These are phyloP conservation scores for Uria lomvia DNA, from an alignment of 2,113 vertebrate genomes.

Conservation along the genomic window DNA sequence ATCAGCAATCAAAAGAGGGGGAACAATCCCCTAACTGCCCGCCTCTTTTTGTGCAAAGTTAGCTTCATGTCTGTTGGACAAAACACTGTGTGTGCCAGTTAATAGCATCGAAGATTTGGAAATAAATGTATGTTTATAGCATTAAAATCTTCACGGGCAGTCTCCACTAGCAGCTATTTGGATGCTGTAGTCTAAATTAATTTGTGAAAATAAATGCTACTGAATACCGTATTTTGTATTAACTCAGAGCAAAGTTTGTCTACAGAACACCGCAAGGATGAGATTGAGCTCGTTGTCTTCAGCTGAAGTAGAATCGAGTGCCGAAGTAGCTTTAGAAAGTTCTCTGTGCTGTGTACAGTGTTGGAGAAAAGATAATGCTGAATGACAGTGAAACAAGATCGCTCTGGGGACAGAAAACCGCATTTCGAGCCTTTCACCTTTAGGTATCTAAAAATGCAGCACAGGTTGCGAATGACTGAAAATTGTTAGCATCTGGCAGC, in stretches of 20 bases:
- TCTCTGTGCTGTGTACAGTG: background rate
- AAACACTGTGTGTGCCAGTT: background rate
- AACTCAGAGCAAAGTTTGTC: background rate
- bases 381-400: constrained; percentile 34
- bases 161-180: background rate
- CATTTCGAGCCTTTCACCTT: constrained; percentile 18
- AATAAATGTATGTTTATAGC: background rate
- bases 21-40: background rate
- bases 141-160: background rate
- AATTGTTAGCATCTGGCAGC: constrained; percentile 58
- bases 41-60: background rate
- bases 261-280: background rate
- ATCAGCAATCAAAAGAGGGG: background rate
- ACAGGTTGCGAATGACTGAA: constrained; percentile 45
- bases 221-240: background rate
- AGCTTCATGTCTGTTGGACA: background rate
- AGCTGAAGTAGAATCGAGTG: background rate
- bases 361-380: constrained; percentile 35
- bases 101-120: background rate
- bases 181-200: background rate
- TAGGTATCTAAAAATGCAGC: background rate
- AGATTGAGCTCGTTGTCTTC: background rate
- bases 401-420: background rate
- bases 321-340: background rate
- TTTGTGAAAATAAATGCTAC: background rate